Percentiles rank a stretch among this genome's conserved stretches.
These are phyloP conservation scores for Hepsetus odoe DNA, from an alignment of 2,113 vertebrate species.

Conservation along the genomic window DNA sequence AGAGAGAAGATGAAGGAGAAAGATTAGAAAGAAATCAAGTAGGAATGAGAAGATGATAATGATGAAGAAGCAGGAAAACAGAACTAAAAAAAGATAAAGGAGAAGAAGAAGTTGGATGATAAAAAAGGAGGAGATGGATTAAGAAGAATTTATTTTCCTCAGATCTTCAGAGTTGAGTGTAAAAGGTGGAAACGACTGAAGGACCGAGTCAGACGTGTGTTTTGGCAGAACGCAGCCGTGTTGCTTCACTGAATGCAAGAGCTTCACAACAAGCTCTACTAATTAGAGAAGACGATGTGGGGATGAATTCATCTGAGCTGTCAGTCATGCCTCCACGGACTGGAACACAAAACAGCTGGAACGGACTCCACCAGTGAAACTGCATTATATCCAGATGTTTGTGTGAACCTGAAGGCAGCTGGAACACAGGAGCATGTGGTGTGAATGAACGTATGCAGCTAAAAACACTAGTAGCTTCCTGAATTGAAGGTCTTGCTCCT, in stretches of 20 bases:
- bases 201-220: neutral
- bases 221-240: slow-evolving; percentile 3
- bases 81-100: neutral
- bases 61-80: no score
- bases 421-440: neutral
- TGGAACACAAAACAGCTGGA: slow-evolving; percentile 13
- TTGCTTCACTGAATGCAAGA: slow-evolving; percentile 15
- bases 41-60: no score
- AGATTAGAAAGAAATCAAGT: no score
- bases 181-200: neutral
- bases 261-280: neutral
- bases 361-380: neutral
- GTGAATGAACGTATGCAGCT: neutral
- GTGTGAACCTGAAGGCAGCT: neutral
- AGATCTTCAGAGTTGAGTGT: no score
- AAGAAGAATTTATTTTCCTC: no score
- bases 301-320: slow-evolving; percentile 6
- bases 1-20: no score
- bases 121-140: no score
- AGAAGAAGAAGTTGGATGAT: no score
- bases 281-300: slow-evolving; percentile 31
- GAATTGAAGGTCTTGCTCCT: no score
- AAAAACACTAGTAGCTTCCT: no score
- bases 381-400: slow-evolving; percentile 2
- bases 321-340: slow-evolving; percentile 33